A percentile compares a stretch with the other conserved stretches of the same genome.
These are phyloP conservation scores for Xylophagus ater DNA, from an alignment of 2,888 invertebrate genomes.

Conservation along the genomic window DNA sequence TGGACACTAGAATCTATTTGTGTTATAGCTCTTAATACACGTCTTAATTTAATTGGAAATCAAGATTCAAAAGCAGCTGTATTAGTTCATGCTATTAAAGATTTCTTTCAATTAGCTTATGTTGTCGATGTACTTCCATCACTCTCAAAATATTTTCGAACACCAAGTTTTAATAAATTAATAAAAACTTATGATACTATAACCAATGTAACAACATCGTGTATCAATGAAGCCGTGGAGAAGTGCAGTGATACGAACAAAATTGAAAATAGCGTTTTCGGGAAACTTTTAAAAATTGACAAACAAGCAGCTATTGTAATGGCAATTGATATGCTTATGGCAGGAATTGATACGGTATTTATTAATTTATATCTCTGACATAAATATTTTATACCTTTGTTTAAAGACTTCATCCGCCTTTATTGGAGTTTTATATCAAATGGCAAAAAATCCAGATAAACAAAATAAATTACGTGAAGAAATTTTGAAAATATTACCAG, in stretches of 20 bases:
- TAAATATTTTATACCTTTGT: conserved; percentile 10
- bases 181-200: conserved; percentile 27
- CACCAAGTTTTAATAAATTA: conserved; percentile 27
- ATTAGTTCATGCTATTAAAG: conserved; percentile 24
- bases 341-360: conserved; percentile 61
- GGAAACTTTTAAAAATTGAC: conserved; percentile 50
- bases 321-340: conserved; percentile 60
- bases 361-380: neutral
- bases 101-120: conserved; percentile 26
- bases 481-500: conserved; percentile 37
- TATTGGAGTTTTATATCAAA: conserved; percentile 26
- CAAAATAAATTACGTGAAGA: conserved; percentile 53
- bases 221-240: conserved; percentile 34
- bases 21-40: conserved; percentile 33
- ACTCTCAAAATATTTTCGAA: conserved; percentile 28
- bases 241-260: conserved; percentile 18
- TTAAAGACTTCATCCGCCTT: conserved; percentile 32
- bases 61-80: conserved; percentile 12
- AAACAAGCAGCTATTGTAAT: conserved; percentile 53
- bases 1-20: conserved; percentile 49
- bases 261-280: conserved; percentile 44
- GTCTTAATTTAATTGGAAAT: conserved; percentile 25
- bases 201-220: conserved; percentile 29
- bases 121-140: conserved; percentile 31
- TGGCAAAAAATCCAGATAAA: conserved; percentile 50